Conservation (phyloP, 2,888 invertebrate genomes). For the Branchipolynoe longqiensis region DNA sequence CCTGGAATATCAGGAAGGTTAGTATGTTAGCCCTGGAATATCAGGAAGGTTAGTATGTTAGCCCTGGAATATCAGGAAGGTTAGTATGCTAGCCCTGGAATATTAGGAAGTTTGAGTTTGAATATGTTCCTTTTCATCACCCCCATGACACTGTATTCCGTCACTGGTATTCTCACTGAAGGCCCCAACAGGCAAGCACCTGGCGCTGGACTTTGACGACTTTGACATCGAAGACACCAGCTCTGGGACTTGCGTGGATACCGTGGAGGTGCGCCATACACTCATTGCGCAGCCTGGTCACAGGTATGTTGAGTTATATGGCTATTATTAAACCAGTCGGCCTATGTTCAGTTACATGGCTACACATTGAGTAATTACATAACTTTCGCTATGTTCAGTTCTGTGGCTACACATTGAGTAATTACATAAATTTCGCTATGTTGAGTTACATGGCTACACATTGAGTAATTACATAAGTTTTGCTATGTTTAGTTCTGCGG, state of each 20-base stretch:
- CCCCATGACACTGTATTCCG: too few species aligned
- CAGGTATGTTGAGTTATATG: not conserved
- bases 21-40: too few species aligned
- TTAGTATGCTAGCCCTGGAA: too few species aligned
- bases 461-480: not conserved
- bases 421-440: not conserved
- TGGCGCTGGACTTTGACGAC: not conserved
- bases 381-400: not conserved
- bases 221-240: not conserved
- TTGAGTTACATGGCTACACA: not conserved
- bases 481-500: not conserved
- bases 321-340: not conserved
- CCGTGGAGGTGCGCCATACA: not conserved
- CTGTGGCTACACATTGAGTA: too few species aligned
- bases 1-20: too few species aligned
- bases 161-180: too few species aligned
- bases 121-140: too few species aligned
- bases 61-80: too few species aligned
- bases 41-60: too few species aligned
- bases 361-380: not conserved
- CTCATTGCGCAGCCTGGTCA: not conserved
- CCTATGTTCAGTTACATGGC: not conserved
- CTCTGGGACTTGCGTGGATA: not conserved
- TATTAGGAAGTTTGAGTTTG: too few species aligned
- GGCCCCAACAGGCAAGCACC: not conserved